phyloP scores from a whole-genome alignment of 2,888 invertebrate species.

The Dysmachus trigonus region DNA sequence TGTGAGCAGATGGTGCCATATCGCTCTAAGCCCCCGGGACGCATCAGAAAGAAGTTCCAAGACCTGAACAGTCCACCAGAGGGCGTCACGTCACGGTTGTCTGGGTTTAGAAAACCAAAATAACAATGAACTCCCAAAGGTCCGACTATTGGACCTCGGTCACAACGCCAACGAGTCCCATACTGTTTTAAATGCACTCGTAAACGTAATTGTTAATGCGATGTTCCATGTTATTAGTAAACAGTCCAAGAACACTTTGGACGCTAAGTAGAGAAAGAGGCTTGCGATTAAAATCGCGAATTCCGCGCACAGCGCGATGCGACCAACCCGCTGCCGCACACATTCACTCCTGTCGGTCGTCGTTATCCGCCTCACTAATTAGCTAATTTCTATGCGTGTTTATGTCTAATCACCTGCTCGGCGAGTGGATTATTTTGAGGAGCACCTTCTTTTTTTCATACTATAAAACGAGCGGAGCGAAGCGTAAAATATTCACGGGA shows the following conservation, averaged over 20 bases:
- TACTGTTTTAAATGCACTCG: not conserved
- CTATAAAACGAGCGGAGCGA: not conserved
- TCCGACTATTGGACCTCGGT: not conserved
- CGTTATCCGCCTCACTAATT: not conserved
- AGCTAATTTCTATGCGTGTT: conserved; percentile 24
- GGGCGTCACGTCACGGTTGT: not conserved
- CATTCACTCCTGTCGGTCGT: not conserved
- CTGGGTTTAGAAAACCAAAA: not conserved
- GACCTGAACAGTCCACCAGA: not conserved
- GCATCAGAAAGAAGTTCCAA: not conserved
- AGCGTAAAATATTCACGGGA: not conserved
- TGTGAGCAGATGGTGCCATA: not conserved
- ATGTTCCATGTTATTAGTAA: not conserved
- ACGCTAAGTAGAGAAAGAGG: not conserved
- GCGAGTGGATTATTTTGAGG: not conserved
- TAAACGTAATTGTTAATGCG: not conserved
- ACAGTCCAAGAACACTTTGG: not conserved
- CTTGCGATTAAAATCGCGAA: not conserved
- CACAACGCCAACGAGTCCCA: not conserved
- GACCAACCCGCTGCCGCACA: not conserved
- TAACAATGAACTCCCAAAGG: not conserved
- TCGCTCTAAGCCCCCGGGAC: not conserved
- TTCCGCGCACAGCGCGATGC: not conserved
- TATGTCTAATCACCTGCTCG: not conserved
- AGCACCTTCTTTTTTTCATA: not conserved